A percentile compares a stretch with the other conserved stretches of the same genome.
phyloP scores from a whole-genome alignment of 2,797 vertebrate genomes.

The Pipistrellus pygmaeus region DNA sequence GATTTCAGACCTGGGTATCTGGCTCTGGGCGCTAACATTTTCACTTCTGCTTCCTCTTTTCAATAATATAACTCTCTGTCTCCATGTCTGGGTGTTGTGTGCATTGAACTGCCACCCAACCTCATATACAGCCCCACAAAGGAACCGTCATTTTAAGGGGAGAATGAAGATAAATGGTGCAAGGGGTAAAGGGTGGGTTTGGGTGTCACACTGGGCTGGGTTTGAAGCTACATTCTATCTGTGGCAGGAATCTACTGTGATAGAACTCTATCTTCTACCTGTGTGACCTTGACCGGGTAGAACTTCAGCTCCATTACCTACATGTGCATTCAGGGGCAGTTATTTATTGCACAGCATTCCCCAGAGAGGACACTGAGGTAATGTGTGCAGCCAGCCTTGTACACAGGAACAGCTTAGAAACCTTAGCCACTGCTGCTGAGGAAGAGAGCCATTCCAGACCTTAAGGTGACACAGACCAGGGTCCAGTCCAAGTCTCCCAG shows the following conservation, averaged over 20 bases:
- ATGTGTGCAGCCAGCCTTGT: fast-evolving
- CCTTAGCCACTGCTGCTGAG: background rate
- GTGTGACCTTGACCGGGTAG: too few relatives aligned
- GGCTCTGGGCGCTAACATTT: background rate
- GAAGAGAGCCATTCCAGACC: background rate
- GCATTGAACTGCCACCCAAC: too few relatives aligned
- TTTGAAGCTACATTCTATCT: background rate
- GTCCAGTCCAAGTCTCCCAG: too few relatives aligned
- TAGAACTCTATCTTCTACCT: background rate
- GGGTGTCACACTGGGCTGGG: background rate
- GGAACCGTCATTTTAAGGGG: background rate
- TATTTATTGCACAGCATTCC: fast-evolving
- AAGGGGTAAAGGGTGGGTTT: background rate
- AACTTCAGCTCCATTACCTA: background rate
- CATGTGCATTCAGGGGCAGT: fast-evolving
- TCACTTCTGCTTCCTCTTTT: background rate
- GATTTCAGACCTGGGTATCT: background rate
- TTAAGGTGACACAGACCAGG: background rate
- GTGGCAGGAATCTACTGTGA: background rate
- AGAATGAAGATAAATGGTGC: background rate
- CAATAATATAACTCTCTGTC: background rate
- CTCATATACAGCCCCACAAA: background rate
- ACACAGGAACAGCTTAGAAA: background rate
- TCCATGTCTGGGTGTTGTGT: background rate
- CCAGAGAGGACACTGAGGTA: background rate